Base-by-base conservation (phyloP, 2,113 vertebrate species). In the Electrona antarctica region DNA sequence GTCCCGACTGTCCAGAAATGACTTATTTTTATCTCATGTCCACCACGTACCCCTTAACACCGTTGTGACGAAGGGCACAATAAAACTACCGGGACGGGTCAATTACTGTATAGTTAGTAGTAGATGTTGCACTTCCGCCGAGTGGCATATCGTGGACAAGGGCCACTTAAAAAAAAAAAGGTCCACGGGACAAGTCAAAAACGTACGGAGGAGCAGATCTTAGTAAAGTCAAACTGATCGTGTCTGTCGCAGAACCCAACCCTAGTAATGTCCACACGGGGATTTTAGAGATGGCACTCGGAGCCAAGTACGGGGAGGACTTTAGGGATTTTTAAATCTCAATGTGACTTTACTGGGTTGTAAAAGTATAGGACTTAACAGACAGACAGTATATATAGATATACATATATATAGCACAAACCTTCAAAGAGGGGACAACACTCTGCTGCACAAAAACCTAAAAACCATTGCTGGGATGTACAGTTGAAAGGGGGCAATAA, bases 401-500 rank as follows among this genome's bases (percentile, higher is more conserved):
- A 41, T 41, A 76, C 48, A 8, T 81, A 81, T 81, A 79, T 82
- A 88, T 89, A 92, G 91, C 91, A 92, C 89, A 92, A 91, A 85
- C 86, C 84, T 89, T 84, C 45, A 4, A 88, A 77, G 84, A 88
- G 87, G 84, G 84, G 83, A 85, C 80, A 83, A 88, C 64, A 85
- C 85, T 89, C 87, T 90, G 89, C 88, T 91, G 91, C 91, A 92
- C 91, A 92, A 92, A 59, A 85, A 90, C 81, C 76, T 80, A 85
- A 88, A 21, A 89, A 90, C 76, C 89, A 89, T 88, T 90, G 91
- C 89, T 92, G 91, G 89, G 91, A 91, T 91, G 91, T 91, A 91
- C 87, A 89, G 89, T 89, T 58, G 71, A 89, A 87, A 88, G 88
- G 91, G 46, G 89, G 88, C 89, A 90, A 91, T 91, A 91, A 91